Base-by-base conservation (phyloP, 2,113 vertebrate species). In the Pluvialis apricaria region DNA sequence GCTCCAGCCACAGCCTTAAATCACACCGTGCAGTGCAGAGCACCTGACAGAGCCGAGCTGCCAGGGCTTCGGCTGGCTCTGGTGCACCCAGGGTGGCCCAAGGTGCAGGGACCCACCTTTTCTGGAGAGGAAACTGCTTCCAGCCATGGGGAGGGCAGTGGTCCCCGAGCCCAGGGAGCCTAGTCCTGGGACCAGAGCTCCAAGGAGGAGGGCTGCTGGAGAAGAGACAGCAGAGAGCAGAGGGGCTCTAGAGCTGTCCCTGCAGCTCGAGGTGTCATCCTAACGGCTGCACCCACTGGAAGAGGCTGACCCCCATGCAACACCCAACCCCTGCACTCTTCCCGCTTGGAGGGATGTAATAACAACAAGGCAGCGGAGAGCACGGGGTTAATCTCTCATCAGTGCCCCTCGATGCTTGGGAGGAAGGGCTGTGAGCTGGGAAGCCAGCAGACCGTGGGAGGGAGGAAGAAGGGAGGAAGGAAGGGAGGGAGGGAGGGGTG, bases 381-480 rank as follows among this genome's bases (percentile, higher is more conserved):
- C 60, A 66, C 1, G 3, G 88, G 62, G 86, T 96, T 90, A 93
- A 92, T n/a, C 31, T 83, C 86, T 36, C 76, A 42, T 45, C 75
- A 10, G 49, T 81, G 72, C 64, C 79, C 88, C 82, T 92, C 2
- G n/a, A 80, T 28, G 34, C 2, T 7, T 7, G 52, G 45, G 84
- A 95, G 81, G 90, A 93, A 97, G 84, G 70, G 73, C 55, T 92
- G 42, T 4, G 81, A 57, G 69, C 77, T 54, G 85, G 64, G 88
- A 76, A 90, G 47, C 82, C 85, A 51, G 51, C 6, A 0, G 52
- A 90, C 38, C 12, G 5, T 76, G 85, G 84, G 85, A 93, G 92
- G 66, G 86, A 94, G 79, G 85, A 32, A 91, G 71, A 36, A 73
- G 54, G 14, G 31, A 93, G 49, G 49, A 24, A 49, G 64, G 76